Evolutionary conservation across 1,140 invertebrate species (phyloP), one percentile per base, ranked within the genome.

Genomic region (Dendrolimus kikuchii): DNA sequence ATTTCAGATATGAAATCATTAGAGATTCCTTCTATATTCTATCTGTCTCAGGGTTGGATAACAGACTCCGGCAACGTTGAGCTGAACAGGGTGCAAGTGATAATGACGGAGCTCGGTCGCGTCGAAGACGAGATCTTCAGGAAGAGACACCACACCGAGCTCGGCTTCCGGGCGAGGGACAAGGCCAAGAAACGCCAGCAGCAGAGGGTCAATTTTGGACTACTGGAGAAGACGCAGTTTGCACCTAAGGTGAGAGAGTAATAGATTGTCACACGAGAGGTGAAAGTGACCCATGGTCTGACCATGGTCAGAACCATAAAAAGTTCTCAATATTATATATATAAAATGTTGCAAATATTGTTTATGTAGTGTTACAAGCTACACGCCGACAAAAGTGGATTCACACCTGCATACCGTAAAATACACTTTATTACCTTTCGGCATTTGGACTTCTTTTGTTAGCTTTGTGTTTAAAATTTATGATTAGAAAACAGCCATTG

Each of bases 101-200:
- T 99, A 37, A 93, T 99, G 93, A 90, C 91, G 46, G 96, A 98
- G 77, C 88, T 99, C 38, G 99, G 98, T 2, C 91, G 94, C 78
- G 93, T 94, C 4, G 99, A 99, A 84, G 99, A 99, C 89, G 95
- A 98, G 87, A 99, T 99, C 67, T 99, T 99, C 80, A 96, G 95
- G 75, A 94, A 93, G 52, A 83, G 96, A 8, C 96, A 99, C 86
- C 89, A 95, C 62, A 94, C 92, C 64, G 98, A 99, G 77, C 76
- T 95, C 51, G 88, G 91, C 57, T 97, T 94, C 76, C 93, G 93
- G 66, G 91, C 92, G 36, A 88, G 95, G 40, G 91, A 96, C 53
- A 96, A 94, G 73, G 90, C 91, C 23, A 92, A 91, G 62, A 91
- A 90, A 62, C 89, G 89, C 4, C 47, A 57, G 52, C 66, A 89